Conservation (phyloP, 2,113 vertebrate species). For the Menidia beryllina region DNA sequence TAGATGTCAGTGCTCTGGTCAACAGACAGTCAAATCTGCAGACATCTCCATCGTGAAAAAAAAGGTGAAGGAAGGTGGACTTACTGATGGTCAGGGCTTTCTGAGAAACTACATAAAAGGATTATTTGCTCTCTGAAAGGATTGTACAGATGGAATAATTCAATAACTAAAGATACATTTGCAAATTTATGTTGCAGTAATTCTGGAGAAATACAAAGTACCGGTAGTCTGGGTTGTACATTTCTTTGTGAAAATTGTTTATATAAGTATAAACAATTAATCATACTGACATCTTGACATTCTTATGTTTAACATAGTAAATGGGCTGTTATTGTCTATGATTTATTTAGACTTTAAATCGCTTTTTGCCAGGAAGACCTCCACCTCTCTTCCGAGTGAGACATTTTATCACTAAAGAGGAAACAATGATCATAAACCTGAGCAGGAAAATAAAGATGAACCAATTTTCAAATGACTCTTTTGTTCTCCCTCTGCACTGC, state of each 20-base stretch:
- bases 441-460: constrained; percentile 47
- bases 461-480: constrained; percentile 50
- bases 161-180: not conserved
- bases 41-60: constrained; percentile 19
- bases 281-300: too few species aligned
- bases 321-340: constrained; percentile 11
- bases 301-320: not conserved
- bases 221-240: too few species aligned
- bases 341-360: constrained; percentile 33
- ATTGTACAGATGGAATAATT: not conserved
- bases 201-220: not conserved
- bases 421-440: constrained; percentile 44
- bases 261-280: too few species aligned
- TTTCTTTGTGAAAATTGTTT: too few species aligned
- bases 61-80: constrained; percentile 43
- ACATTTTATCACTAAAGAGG: constrained; percentile 37
- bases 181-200: not conserved
- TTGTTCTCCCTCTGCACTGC: constrained; percentile 22
- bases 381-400: constrained; percentile 27
- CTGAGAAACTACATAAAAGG: not conserved
- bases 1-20: constrained; percentile 11
- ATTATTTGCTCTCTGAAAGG: not conserved
- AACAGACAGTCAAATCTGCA: constrained; percentile 49
- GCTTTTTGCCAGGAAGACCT: constrained; percentile 31
- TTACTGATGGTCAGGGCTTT: not conserved